These are phyloP conservation scores for Diaphora mendica DNA, from an alignment of 2,888 invertebrate genomes.

Conservation along the genomic window DNA sequence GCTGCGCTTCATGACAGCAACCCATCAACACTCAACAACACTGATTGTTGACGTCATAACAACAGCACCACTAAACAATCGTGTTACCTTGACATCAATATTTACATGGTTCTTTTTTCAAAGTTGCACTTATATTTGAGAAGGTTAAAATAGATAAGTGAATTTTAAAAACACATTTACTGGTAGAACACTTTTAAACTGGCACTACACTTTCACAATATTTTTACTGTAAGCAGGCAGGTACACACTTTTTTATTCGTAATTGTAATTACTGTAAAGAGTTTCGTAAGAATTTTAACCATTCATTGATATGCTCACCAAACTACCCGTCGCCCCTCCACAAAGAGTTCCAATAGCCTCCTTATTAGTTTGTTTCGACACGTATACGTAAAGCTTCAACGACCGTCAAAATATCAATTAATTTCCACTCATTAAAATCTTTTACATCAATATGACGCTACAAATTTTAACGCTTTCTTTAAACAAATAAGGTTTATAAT, in stretches of 20 bases:
- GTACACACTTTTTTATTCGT: neutral
- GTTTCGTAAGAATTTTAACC: neutral
- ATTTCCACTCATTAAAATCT: slow-evolving; percentile 71
- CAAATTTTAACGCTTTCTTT: slow-evolving; percentile 30
- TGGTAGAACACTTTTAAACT: neutral
- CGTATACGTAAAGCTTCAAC: slow-evolving; percentile 49
- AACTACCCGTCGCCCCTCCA: slow-evolving; percentile 44
- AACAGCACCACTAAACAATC: slow-evolving; percentile 4
- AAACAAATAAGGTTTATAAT: slow-evolving; percentile 42
- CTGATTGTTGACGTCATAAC: slow-evolving; percentile 23
- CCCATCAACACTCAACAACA: slow-evolving; percentile 11
- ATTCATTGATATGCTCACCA: slow-evolving; percentile 15
- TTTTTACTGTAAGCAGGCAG: neutral
- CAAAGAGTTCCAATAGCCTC: slow-evolving; percentile 23
- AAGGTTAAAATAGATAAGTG: neutral
- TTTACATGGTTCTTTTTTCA: neutral
- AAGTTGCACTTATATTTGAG: neutral
- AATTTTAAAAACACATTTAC: neutral
- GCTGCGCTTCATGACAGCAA: slow-evolving; percentile 75
- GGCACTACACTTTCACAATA: neutral
- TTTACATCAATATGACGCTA: slow-evolving; percentile 34
- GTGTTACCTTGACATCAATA: slow-evolving; percentile 5
- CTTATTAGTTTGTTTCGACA: slow-evolving; percentile 57
- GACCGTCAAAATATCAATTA: slow-evolving; percentile 76
- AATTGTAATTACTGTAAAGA: neutral